A percentile compares a stretch with the other conserved stretches of the same genome.
Evolutionary conservation across 1,140 invertebrate species (phyloP).

Genomic region (Brachionus manjavacas): DNA sequence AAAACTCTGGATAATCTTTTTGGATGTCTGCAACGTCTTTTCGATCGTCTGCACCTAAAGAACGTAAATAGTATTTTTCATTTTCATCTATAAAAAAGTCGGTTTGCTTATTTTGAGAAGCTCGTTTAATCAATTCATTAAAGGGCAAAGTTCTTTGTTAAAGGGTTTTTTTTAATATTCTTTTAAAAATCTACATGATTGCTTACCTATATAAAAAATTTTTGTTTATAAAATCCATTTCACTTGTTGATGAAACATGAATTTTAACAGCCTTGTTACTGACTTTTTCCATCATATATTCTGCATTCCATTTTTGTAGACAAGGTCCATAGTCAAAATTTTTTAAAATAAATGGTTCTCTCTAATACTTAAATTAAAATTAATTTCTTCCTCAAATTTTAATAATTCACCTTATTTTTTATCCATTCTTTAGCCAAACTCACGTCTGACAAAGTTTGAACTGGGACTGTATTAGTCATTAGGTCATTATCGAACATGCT

Average conservation of each 20-base stretch:
- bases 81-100: constrained; percentile 56
- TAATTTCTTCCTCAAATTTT: not conserved
- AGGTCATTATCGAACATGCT: not conserved
- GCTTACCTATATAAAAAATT: constrained; percentile 62
- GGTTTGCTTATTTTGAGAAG: constrained; percentile 49
- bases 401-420: not conserved
- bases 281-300: constrained; percentile 58
- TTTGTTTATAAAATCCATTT: constrained; percentile 62
- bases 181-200: constrained; percentile 4
- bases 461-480: not conserved
- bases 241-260: constrained; percentile 57
- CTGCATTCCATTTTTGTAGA: constrained; percentile 58
- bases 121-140: constrained; percentile 57
- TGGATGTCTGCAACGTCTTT: constrained; percentile 59
- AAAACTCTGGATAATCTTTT: constrained; percentile 59
- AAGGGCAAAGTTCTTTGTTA: constrained; percentile 58
- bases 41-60: constrained; percentile 61
- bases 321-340: constrained; percentile 61
- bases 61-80: constrained; percentile 62
- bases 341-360: constrained; percentile 57
- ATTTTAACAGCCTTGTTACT: constrained; percentile 59
- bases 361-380: constrained; percentile 45
- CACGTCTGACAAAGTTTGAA: not conserved
- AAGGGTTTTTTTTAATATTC: not conserved
- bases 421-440: not conserved